phyloP scores from a whole-genome alignment of 2,888 invertebrate genomes.

The Fragum whitleyi region DNA sequence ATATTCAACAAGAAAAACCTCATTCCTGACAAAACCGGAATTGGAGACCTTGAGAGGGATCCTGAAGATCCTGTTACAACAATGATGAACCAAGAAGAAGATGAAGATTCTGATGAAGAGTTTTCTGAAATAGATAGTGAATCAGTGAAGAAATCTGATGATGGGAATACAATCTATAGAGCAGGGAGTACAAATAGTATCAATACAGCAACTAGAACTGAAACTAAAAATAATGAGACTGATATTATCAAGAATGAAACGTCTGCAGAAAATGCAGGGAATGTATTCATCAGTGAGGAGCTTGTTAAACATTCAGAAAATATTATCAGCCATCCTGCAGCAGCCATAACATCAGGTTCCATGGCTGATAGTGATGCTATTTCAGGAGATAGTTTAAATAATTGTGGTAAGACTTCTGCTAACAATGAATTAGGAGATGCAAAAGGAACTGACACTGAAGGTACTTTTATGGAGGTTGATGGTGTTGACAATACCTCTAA shows the following conservation, averaged over 20 bases:
- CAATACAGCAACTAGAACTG: not conserved
- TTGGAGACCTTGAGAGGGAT: not conserved
- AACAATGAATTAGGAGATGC: no score
- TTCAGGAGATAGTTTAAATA: no score
- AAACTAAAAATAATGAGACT: not conserved
- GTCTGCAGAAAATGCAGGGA: not conserved
- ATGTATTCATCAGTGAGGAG: no score
- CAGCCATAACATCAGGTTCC: no score
- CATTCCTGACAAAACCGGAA: not conserved
- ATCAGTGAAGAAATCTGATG: no score
- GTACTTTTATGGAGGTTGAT: no score
- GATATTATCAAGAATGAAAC: not conserved
- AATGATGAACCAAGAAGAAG: slow-evolving; percentile 10
- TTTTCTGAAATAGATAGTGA: not conserved
- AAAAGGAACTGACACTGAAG: no score
- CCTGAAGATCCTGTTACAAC: not conserved
- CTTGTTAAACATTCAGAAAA: no score
- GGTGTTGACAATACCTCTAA: no score
- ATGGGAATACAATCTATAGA: not conserved
- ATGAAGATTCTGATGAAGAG: slow-evolving; percentile 18
- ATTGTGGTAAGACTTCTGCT: no score
- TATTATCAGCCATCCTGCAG: no score
- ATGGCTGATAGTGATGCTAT: no score
- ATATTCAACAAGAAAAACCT: not conserved
- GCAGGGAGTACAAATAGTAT: not conserved